These are phyloP conservation scores for Engraulis encrasicolus DNA, from an alignment of 2,113 vertebrate species.

Conservation along the genomic window DNA sequence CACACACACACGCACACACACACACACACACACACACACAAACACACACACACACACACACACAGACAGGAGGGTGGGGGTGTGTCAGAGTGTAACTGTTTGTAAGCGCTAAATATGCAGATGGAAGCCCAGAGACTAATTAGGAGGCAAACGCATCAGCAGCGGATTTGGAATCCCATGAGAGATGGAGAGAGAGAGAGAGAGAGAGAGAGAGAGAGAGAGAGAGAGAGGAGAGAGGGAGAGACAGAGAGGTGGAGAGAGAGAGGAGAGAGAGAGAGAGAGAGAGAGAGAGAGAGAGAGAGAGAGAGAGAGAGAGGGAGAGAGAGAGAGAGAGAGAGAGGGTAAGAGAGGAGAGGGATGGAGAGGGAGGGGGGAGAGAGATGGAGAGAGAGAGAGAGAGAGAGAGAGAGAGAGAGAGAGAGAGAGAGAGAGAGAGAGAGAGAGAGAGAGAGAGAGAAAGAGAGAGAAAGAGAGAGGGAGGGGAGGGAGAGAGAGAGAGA, in stretches of 20 bases:
- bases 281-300: constrained; percentile 75
- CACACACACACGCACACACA: background rate
- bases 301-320: constrained; percentile 47
- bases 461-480: constrained; percentile 61
- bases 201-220: too few species aligned
- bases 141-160: constrained; percentile 71
- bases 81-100: background rate
- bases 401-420: constrained; percentile 35
- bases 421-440: constrained; percentile 52
- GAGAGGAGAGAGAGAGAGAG: constrained; percentile 54
- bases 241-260: constrained; percentile 64
- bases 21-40: constrained; percentile 46
- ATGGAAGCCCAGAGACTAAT: constrained; percentile 58
- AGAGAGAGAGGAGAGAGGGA: constrained; percentile 50
- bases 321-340: constrained; percentile 73
- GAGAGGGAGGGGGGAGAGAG: too few species aligned
- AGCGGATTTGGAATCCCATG: constrained; percentile 93
- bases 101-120: background rate
- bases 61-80: too few species aligned
- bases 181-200: constrained; percentile 75
- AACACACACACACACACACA: constrained; percentile 26
- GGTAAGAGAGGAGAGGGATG: constrained; percentile 55
- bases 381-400: too few species aligned
- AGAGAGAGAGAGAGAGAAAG: constrained; percentile 48
- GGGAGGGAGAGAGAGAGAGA: constrained; percentile 69